Percentiles rank a stretch among this genome's conserved stretches.
These are phyloP conservation scores for Diacarnus erythraeanus DNA, from an alignment of 37 sponge, comb jelly and placozoan species.

Conservation along the genomic window DNA sequence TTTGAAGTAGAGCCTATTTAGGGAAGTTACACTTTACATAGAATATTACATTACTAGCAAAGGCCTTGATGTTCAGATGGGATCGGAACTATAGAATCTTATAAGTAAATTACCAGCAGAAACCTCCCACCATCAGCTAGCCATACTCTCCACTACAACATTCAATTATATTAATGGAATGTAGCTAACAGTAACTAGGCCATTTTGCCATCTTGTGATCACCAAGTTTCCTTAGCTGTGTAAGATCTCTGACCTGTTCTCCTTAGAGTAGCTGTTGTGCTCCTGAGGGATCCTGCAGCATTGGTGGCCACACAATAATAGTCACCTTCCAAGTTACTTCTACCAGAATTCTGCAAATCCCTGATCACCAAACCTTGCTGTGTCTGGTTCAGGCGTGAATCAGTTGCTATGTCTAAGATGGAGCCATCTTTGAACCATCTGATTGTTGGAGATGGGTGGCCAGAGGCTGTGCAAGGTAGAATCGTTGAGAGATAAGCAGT, in stretches of 20 bases:
- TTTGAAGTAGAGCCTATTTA: too few species aligned
- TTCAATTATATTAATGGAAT: too few species aligned
- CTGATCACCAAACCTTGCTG: conserved; percentile 4
- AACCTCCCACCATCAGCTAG: too few species aligned
- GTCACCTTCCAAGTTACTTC: conserved; percentile 31
- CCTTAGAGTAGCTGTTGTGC: conserved; percentile 4
- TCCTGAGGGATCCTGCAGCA: conserved; percentile 19
- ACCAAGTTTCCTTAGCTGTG: not conserved
- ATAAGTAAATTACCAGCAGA: too few species aligned
- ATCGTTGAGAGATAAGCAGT: not conserved
- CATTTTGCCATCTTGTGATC: not conserved
- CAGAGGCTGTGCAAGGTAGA: conserved; percentile 20
- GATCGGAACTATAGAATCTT: too few species aligned
- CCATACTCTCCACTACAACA: too few species aligned
- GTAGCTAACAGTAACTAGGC: too few species aligned
- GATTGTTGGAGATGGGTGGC: conserved; percentile 19
- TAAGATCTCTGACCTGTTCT: conserved; percentile 30
- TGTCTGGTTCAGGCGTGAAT: not conserved
- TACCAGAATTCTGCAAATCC: not conserved
- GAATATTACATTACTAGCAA: too few species aligned
- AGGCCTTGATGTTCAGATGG: too few species aligned
- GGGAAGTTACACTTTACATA: too few species aligned
- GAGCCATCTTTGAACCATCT: conserved; percentile 31
- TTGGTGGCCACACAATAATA: conserved; percentile 46
- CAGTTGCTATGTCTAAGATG: not conserved